A percentile compares a stretch with the other conserved stretches of the same genome.
phyloP scores from a whole-genome alignment of 2,888 invertebrate genomes.

The Cerastoderma edule region DNA sequence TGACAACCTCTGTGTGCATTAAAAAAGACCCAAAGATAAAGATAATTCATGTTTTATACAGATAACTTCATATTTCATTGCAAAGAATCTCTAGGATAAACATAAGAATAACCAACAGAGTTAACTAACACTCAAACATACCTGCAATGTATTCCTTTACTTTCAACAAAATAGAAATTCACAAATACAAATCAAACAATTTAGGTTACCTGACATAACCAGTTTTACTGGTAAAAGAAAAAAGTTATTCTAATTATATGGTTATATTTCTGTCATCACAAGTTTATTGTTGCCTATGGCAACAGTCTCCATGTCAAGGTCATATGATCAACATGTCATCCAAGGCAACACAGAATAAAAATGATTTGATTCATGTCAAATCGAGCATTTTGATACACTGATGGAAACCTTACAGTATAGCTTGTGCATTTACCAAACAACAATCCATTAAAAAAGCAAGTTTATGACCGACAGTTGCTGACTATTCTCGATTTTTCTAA shows the following conservation, averaged over 20 bases:
- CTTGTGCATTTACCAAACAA: too few relatives aligned
- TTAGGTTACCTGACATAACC: not conserved
- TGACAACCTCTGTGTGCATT: too few relatives aligned
- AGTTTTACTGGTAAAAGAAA: constrained; percentile 23
- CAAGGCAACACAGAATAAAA: constrained; percentile 23
- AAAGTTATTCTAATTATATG: not conserved
- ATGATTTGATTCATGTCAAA: too few relatives aligned
- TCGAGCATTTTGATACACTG: too few relatives aligned
- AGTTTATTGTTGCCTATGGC: constrained; percentile 51
- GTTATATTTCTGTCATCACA: constrained; percentile 30
- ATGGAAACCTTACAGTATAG: too few relatives aligned
- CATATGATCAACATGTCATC: constrained; percentile 26
- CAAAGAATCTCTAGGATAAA: too few relatives aligned
- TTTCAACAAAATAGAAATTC: not conserved
- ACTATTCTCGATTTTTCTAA: too few relatives aligned
- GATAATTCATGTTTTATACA: too few relatives aligned
- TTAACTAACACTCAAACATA: not conserved
- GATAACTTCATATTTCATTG: too few relatives aligned
- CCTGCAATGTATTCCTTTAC: not conserved
- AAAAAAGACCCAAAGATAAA: too few relatives aligned
- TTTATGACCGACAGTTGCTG: not conserved
- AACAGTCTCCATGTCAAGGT: constrained; percentile 39
- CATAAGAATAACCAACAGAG: not conserved
- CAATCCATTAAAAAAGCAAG: too few relatives aligned
- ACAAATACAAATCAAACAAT: not conserved